These are phyloP conservation scores for Boleophthalmus pectinirostris DNA, from an alignment of 2,113 vertebrate genomes.

Conservation along the genomic window DNA sequence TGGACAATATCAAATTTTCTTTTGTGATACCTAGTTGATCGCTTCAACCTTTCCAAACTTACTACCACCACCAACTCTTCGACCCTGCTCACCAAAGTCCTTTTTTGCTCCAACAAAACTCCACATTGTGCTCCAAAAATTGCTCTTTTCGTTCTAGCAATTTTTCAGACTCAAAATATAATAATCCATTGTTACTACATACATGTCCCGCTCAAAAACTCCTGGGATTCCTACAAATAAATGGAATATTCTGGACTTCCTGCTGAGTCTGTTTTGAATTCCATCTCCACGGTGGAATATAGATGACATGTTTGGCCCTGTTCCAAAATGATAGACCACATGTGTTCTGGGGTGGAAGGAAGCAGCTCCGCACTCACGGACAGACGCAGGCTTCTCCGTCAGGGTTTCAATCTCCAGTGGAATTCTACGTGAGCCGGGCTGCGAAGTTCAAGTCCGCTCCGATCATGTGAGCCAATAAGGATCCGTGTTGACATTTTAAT, in stretches of 20 bases:
- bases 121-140: too few relatives aligned
- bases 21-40: too few relatives aligned
- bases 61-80: too few relatives aligned
- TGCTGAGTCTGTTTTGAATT: slow-evolving; percentile 31
- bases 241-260: slow-evolving; percentile 12
- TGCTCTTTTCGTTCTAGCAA: too few relatives aligned
- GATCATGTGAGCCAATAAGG: background rate
- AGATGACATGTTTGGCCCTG: slow-evolving; percentile 35
- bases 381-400: background rate
- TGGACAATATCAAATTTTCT: too few relatives aligned
- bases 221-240: background rate
- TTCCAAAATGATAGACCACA: slow-evolving; percentile 35
- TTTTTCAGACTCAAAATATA: background rate
- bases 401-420: slow-evolving; percentile 8
- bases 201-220: slow-evolving; percentile 12
- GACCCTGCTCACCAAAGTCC: too few relatives aligned
- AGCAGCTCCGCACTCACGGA: slow-evolving; percentile 18
- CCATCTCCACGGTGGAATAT: slow-evolving; percentile 35
- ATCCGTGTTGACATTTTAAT: background rate
- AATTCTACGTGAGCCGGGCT: background rate
- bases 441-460: slow-evolving; percentile 14
- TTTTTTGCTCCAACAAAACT: too few relatives aligned
- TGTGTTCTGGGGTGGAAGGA: slow-evolving; percentile 36
- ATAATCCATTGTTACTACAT: slow-evolving; percentile 5
- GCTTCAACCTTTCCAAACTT: too few relatives aligned